phyloP scores from a whole-genome alignment of 2,888 invertebrate genomes.

The Zaprionus bogoriensis region DNA sequence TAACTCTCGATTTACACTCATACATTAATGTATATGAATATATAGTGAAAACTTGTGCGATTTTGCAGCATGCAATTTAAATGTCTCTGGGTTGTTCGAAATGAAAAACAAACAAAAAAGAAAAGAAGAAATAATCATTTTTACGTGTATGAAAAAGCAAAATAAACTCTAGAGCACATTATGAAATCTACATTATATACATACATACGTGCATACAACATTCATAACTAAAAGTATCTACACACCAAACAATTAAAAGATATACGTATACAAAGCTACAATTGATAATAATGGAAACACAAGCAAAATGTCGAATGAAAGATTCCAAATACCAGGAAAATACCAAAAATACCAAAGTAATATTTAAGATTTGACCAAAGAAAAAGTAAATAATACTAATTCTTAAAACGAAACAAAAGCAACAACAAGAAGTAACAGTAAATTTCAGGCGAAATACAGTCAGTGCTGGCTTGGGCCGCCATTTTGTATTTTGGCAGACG shows the following conservation, averaged over 20 bases:
- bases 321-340: too few species aligned
- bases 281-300: slow-evolving; percentile 46
- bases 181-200: slow-evolving; percentile 31
- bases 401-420: slow-evolving; percentile 4
- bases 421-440: neutral
- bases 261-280: slow-evolving; percentile 45
- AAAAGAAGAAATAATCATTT: slow-evolving; percentile 23
- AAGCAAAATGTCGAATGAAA: too few species aligned
- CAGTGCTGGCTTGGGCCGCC: slow-evolving; percentile 17
- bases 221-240: slow-evolving; percentile 29
- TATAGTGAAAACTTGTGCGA: slow-evolving; percentile 20
- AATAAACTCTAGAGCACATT: slow-evolving; percentile 31
- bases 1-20: slow-evolving; percentile 28
- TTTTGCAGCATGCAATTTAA: slow-evolving; percentile 42
- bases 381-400: slow-evolving; percentile 28
- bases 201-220: too few species aligned
- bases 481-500: slow-evolving; percentile 34
- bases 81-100: slow-evolving; percentile 53
- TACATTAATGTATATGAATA: slow-evolving; percentile 2
- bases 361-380: slow-evolving; percentile 66
- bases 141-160: slow-evolving; percentile 48
- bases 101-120: slow-evolving; percentile 27
- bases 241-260: slow-evolving; percentile 25
- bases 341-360: slow-evolving; percentile 35
- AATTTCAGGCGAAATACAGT: neutral